Evolutionary conservation across 1,140 invertebrate genomes (phyloP), one percentile per base, ranked within the genome.

Genomic region (Maconellicoccus hirsutus): DNA sequence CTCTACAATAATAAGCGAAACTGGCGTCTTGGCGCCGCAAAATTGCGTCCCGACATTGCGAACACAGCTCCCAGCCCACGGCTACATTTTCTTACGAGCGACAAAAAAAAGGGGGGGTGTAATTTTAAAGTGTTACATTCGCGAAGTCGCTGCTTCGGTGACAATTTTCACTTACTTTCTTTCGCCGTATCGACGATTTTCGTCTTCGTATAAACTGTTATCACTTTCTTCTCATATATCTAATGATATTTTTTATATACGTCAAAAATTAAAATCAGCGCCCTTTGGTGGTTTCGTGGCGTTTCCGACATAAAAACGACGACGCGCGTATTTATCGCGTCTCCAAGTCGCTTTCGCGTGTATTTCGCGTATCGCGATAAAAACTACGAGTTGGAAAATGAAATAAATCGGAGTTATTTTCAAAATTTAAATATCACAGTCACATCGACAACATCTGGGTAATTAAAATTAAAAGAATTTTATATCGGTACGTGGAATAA

Each of bases 1-100:
- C 61, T 26, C 61, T 14, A 19, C 61, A 66, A 66, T 66, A 66
- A 66, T 66, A 66, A 26, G 61, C 61, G 61, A 66, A 66, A 66
- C 61, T 66, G 61, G 61, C 61, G 61, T 66, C 61, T 66, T 26
- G 61, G 61, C 61, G 61, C 61, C 61, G 61, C 61, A 66, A 66
- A 66, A 66, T 66, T 23, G 25, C 61, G 61, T 66, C 61, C 61
- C 61, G 61, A 66, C 61, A 66, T 6, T 23, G 22, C 22, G 25
- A 66, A 66, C 25, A 14, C 61, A 66, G 22, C 21, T 22, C 61
- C 61, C 61, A 2, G 25, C 61, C 61, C 61, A 23, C 25, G 61
- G 22, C 61, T 66, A 66, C 22, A 19, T 14, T 66, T 66, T 66
- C 61, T 23, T 66, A 66, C 19, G 25, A 66, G 21, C 10, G 22